phyloP scores from a whole-genome alignment of 2,113 vertebrate genomes.

The Rallus limicola region DNA sequence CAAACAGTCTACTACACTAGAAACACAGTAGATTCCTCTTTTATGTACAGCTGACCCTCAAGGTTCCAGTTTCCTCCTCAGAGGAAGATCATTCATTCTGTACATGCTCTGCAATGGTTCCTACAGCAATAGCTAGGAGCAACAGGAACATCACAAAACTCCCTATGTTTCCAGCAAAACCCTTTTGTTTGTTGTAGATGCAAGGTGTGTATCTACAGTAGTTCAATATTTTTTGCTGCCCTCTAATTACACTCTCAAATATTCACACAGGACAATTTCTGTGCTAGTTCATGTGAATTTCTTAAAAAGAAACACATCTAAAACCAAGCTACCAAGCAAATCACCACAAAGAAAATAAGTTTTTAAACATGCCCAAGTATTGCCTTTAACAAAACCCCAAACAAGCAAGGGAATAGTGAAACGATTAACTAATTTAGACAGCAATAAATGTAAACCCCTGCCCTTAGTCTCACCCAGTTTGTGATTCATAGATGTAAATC shows the following conservation, averaged over 20 bases:
- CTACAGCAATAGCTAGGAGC: not conserved
- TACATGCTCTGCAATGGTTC: not conserved
- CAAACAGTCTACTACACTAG: not conserved
- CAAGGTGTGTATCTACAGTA: not conserved
- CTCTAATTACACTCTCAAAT: constrained; percentile 19
- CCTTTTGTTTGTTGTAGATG: not conserved
- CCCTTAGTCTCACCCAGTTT: constrained; percentile 12
- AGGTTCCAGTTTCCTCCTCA: not conserved
- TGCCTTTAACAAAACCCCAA: constrained; percentile 8
- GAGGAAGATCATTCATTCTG: not conserved
- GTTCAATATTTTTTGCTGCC: not conserved
- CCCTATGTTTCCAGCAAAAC: not conserved
- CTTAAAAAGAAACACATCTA: not conserved
- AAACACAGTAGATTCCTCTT: not conserved
- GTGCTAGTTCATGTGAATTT: not conserved
- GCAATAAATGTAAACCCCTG: constrained; percentile 33
- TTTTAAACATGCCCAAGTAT: constrained; percentile 5
- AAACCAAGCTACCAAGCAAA: constrained; percentile 16
- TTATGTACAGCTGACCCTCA: not conserved
- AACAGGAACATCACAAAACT: not conserved
- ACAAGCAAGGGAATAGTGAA: constrained; percentile 23
- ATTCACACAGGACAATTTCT: not conserved
- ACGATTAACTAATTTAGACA: constrained; percentile 51
- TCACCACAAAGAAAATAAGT: not conserved
- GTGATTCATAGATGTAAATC: constrained; percentile 33